Evolutionary conservation across 2,113 vertebrate genomes (phyloP).

Genomic region (Raja brachyura): DNA sequence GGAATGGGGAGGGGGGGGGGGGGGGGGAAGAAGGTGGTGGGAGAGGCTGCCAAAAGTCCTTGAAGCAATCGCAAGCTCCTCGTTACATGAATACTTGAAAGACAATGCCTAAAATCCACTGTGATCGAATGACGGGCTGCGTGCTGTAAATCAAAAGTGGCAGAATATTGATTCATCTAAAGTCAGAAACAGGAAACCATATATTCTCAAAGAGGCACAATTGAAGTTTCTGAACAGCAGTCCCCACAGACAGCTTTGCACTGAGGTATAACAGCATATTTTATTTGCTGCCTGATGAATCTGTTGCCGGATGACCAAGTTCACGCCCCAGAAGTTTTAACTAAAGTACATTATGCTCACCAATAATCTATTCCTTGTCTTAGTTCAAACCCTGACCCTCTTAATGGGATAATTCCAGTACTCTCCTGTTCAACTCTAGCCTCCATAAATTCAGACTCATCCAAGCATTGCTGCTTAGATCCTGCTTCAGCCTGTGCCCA

Average conservation of each 20-base stretch:
- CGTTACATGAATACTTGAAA: background rate
- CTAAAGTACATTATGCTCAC: background rate
- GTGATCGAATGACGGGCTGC: background rate
- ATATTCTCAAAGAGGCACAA: background rate
- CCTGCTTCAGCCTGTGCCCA: too few species aligned
- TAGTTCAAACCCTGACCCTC: background rate
- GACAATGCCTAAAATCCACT: background rate
- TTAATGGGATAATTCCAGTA: background rate
- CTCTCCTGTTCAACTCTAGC: background rate
- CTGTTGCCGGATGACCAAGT: background rate
- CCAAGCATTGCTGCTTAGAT: background rate
- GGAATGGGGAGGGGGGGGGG: background rate
- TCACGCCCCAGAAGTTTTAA: background rate
- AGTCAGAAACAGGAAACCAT: background rate
- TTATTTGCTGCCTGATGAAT: background rate
- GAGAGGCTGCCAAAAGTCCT: background rate
- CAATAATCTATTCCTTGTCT: too few species aligned
- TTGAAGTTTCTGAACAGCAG: background rate
- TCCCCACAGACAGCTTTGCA: background rate
- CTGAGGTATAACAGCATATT: too few species aligned
- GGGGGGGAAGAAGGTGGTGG: background rate
- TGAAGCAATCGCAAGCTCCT: background rate
- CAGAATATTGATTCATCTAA: background rate
- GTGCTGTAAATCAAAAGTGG: background rate
- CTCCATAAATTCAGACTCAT: background rate